These are phyloP conservation scores for Salarias fasciatus DNA, from an alignment of 2,797 vertebrate genomes.

Conservation along the genomic window DNA sequence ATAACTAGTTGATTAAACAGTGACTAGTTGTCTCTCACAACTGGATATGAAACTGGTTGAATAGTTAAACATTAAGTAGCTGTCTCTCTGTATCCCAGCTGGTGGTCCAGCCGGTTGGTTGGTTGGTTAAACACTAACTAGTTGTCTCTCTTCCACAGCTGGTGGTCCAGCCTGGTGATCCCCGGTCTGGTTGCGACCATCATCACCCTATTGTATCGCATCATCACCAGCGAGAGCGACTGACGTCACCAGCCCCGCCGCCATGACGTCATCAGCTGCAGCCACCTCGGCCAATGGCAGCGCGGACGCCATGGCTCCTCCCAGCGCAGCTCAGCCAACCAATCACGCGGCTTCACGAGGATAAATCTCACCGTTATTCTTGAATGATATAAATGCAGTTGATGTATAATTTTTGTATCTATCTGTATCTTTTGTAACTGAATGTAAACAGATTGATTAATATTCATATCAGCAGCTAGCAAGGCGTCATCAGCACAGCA, in stretches of 20 bases:
- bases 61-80: conserved; percentile 1
- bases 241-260: conserved; percentile 53
- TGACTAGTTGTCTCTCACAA: conserved; percentile 68
- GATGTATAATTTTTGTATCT: conserved; percentile 33
- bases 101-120: conserved; percentile 81
- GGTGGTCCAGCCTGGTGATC: conserved; percentile 90
- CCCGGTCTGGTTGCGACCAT: conserved; percentile 83
- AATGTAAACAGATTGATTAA: conserved; percentile 25
- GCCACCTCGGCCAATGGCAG: conserved; percentile 3
- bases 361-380: conserved; percentile 29
- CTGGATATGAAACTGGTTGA: no score
- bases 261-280: conserved; percentile 28
- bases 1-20: no score
- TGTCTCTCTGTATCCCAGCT: conserved; percentile 76
- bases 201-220: conserved; percentile 88
- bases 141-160: conserved; percentile 74
- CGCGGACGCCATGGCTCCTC: background rate
- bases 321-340: conserved; percentile 19
- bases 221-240: conserved; percentile 80
- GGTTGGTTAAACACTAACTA: background rate
- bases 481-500: no score
- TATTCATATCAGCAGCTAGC: no score
- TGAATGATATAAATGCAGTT: conserved; percentile 4
- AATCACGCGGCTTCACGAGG: conserved; percentile 28
- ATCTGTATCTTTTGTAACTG: conserved; percentile 40